Conservation (phyloP, 2,113 vertebrate species). For the Rhinopithecus roxellana region DNA sequence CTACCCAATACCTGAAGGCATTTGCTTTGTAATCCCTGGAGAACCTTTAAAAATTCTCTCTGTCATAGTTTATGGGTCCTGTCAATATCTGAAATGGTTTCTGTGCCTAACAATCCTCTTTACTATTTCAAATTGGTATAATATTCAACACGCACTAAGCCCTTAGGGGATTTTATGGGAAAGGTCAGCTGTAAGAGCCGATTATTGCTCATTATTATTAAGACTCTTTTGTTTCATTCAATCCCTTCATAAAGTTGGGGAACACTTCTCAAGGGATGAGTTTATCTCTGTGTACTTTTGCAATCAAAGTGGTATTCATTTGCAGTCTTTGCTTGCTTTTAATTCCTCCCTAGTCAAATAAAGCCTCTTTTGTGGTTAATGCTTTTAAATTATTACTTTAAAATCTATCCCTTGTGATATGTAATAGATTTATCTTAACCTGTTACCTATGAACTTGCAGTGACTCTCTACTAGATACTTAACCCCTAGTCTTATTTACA, state of each 20-base stretch:
- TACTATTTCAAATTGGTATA: slow-evolving; percentile 63
- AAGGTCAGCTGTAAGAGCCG: slow-evolving; percentile 72
- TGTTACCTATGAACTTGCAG: slow-evolving; percentile 5
- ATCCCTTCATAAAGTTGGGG: slow-evolving; percentile 54
- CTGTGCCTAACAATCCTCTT: slow-evolving; percentile 57
- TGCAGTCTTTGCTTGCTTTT: slow-evolving; percentile 47
- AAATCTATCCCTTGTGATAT: slow-evolving; percentile 15
- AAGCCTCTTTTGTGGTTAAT: slow-evolving; percentile 38
- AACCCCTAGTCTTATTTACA: background rate
- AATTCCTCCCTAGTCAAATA: slow-evolving; percentile 52
- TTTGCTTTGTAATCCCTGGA: slow-evolving; percentile 56
- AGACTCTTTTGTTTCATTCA: slow-evolving; percentile 68
- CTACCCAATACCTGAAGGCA: background rate
- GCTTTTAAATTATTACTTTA: slow-evolving; percentile 61
- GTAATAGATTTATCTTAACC: slow-evolving; percentile 37
- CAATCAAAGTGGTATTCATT: slow-evolving; percentile 65
- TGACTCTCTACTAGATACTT: background rate
- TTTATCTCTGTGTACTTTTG: slow-evolving; percentile 75
- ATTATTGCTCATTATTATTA: slow-evolving; percentile 74
- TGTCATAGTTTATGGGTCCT: slow-evolving; percentile 55
- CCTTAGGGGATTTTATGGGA: slow-evolving; percentile 59
- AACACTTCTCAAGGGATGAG: slow-evolving; percentile 66
- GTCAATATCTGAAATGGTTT: slow-evolving; percentile 52
- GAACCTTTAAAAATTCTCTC: slow-evolving; percentile 49
- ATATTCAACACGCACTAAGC: slow-evolving; percentile 62